A percentile compares a stretch with the other conserved stretches of the same genome.
Conservation (phyloP, 2,888 invertebrate genomes). For the Tubiluchus corallicola region DNA sequence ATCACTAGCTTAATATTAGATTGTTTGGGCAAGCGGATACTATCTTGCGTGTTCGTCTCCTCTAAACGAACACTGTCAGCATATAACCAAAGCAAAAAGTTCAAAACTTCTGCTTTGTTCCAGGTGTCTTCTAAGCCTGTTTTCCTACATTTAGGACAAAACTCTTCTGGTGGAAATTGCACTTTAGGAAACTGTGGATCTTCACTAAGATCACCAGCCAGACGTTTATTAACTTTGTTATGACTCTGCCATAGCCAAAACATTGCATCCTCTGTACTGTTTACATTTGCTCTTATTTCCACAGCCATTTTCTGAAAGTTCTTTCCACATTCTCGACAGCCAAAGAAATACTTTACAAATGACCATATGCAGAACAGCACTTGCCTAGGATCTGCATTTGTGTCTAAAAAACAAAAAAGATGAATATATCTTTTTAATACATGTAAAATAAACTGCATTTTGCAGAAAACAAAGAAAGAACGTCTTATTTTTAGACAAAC, state of each 20-base stretch:
- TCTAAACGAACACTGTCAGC: no score
- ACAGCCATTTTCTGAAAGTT: conserved; percentile 75
- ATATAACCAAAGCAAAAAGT: no score
- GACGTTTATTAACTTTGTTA: conserved; percentile 43
- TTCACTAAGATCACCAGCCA: conserved; percentile 60
- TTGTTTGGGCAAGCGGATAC: no score
- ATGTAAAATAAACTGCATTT: no score
- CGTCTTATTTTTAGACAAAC: no score
- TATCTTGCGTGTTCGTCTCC: no score
- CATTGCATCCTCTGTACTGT: conserved; percentile 49
- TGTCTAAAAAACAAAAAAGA: conserved; percentile 6
- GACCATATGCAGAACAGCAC: conserved; percentile 64
- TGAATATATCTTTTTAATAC: no score
- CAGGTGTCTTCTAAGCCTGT: no score
- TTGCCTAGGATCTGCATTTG: conserved; percentile 35
- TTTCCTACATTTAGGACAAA: conserved; percentile 39
- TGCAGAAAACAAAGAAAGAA: no score
- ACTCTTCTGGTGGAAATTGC: conserved; percentile 53
- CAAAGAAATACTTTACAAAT: conserved; percentile 78
- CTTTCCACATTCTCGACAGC: conserved; percentile 68
- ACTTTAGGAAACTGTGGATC: conserved; percentile 75
- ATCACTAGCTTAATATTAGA: no score
- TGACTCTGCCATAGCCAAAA: conserved; percentile 33
- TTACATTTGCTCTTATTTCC: conserved; percentile 39
- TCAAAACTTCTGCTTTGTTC: no score